Conservation (phyloP, 2,888 invertebrate species). For the Archips xylosteana region DNA sequence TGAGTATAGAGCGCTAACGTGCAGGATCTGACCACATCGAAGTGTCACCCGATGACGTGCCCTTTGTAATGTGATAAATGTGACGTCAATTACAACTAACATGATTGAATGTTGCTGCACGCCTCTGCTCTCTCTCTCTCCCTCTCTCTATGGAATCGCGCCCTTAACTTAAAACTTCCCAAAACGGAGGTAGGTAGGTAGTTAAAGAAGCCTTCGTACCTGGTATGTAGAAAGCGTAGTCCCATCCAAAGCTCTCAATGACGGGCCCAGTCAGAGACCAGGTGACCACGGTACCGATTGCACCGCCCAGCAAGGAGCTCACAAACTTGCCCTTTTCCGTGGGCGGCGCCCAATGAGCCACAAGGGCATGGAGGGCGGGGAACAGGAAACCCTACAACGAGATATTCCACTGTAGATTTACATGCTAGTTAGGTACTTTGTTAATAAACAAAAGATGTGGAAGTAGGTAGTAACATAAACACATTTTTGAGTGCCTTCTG, state of each 20-base stretch:
- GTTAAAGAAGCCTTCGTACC: constrained; percentile 54
- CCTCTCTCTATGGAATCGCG: too few relatives aligned
- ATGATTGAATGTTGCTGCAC: too few relatives aligned
- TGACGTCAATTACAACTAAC: too few relatives aligned
- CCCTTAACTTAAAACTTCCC: too few relatives aligned
- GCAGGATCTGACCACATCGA: too few relatives aligned
- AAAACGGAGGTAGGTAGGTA: not conserved
- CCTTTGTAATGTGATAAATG: too few relatives aligned
- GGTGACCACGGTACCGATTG: constrained; percentile 89
- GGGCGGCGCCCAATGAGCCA: constrained; percentile 91
- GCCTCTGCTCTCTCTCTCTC: too few relatives aligned
- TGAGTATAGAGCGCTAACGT: too few relatives aligned
- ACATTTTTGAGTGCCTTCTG: not conserved
- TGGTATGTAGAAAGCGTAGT: constrained; percentile 88
- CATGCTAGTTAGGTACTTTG: not conserved
- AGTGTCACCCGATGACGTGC: too few relatives aligned
- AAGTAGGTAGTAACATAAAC: not conserved
- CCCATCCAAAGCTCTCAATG: constrained; percentile 88
- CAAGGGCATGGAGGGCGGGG: constrained; percentile 87
- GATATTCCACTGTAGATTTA: not conserved
- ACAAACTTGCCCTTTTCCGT: constrained; percentile 90
- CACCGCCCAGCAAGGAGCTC: constrained; percentile 87
- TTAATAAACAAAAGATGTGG: not conserved
- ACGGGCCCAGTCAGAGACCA: constrained; percentile 89
- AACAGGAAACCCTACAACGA: constrained; percentile 84